Percentiles rank a stretch among this genome's conserved stretches.
phyloP scores from a whole-genome alignment of 2,113 vertebrate genomes.

The Pithys albifrons region DNA sequence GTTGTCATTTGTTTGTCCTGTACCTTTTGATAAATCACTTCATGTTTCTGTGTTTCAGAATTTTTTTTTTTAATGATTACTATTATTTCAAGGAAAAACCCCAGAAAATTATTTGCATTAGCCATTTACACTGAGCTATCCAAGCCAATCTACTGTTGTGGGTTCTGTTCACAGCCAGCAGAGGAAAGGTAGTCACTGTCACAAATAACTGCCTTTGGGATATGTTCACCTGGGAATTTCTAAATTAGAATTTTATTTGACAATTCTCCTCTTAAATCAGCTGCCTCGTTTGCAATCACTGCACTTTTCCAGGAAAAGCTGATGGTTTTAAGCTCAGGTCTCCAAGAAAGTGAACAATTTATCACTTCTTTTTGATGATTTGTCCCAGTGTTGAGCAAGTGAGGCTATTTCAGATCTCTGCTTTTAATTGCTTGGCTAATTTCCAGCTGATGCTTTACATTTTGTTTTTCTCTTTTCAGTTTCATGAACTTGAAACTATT shows the following conservation, averaged over 20 bases:
- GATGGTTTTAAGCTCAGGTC: not conserved
- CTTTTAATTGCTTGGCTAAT: not conserved
- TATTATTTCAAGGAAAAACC: not conserved
- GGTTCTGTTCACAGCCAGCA: not conserved
- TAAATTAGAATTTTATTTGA: not conserved
- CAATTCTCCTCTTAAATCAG: not conserved
- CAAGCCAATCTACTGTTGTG: not conserved
- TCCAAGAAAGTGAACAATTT: not conserved
- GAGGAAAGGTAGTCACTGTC: not conserved
- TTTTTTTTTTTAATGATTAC: not conserved
- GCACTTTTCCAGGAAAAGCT: not conserved
- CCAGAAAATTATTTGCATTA: not conserved
- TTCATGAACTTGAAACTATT: not conserved
- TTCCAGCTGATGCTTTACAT: not conserved
- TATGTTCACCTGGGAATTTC: not conserved
- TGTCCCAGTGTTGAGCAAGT: not conserved
- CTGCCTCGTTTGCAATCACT: not conserved
- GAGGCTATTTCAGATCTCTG: not conserved
- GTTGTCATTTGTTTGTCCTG: not conserved
- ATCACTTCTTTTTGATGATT: not conserved
- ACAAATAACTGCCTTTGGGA: not conserved
- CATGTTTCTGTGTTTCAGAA: not conserved
- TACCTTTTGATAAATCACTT: not conserved
- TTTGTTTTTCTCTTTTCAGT: not conserved
- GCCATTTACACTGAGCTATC: rapidly evolving